Percentiles rank a stretch among this genome's conserved stretches.
phyloP scores from a whole-genome alignment of 2,113 vertebrate species.

The Dascyllus trimaculatus region DNA sequence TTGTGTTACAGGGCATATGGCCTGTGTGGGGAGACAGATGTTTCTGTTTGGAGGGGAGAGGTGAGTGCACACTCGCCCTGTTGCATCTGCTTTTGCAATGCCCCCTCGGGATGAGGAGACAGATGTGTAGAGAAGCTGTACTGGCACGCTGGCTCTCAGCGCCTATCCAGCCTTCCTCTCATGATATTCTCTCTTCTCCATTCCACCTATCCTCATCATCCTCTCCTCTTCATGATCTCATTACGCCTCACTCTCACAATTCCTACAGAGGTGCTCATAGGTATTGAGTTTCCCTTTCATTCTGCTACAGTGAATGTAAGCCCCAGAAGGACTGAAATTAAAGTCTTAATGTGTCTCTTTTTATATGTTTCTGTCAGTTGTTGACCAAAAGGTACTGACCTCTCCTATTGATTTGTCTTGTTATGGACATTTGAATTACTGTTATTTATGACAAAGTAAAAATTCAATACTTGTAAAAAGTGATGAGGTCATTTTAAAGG shows the following conservation, averaged over 20 bases:
- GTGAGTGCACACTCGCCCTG: conserved; percentile 51
- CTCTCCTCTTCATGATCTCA: conserved; percentile 29
- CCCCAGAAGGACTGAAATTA: too few relatives aligned
- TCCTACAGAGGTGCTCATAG: conserved; percentile 5
- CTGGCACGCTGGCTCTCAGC: conserved; percentile 38
- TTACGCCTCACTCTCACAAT: conserved; percentile 4
- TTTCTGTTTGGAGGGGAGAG: conserved; percentile 60
- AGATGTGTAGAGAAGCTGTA: conserved; percentile 60
- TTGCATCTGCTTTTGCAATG: conserved; percentile 47
- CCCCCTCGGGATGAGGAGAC: conserved; percentile 47
- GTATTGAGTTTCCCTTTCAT: background rate
- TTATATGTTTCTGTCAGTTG: too few relatives aligned
- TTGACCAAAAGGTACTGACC: too few relatives aligned
- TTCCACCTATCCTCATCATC: conserved; percentile 30
- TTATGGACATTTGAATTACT: too few relatives aligned
- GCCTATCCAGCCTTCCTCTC: conserved; percentile 35
- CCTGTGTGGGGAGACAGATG: conserved; percentile 71
- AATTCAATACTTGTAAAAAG: too few relatives aligned
- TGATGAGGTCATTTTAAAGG: too few relatives aligned
- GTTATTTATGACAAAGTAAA: too few relatives aligned
- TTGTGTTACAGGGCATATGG: conserved; percentile 67
- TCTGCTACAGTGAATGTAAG: too few relatives aligned
- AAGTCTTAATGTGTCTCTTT: too few relatives aligned
- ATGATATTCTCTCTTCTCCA: conserved; percentile 47
- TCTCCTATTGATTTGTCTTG: too few relatives aligned